phyloP scores from a whole-genome alignment of 1,140 invertebrate genomes.

The Pseudachorutes palmiensis region DNA sequence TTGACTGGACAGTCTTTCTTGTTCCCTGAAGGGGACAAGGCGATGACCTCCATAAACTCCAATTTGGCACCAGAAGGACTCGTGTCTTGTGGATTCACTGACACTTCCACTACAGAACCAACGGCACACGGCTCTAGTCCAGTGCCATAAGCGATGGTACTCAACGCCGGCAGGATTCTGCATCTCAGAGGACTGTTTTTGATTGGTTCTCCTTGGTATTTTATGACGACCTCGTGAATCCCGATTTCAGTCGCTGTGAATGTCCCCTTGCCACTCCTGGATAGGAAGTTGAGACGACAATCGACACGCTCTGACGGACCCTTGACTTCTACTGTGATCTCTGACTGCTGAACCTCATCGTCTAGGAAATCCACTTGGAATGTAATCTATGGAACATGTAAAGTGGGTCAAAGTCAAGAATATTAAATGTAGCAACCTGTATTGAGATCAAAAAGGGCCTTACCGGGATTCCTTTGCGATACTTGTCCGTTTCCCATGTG shows the following conservation, averaged over 20 bases:
- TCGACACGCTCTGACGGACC: constrained; percentile 59
- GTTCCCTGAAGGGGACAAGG: constrained; percentile 75
- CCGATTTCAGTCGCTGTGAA: constrained; percentile 84
- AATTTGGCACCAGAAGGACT: constrained; percentile 54
- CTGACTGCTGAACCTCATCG: constrained; percentile 64
- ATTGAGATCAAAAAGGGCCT: not conserved
- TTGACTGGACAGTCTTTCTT: constrained; percentile 61
- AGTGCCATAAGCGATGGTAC: constrained; percentile 67
- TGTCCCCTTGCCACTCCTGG: constrained; percentile 60
- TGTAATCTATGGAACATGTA: constrained; percentile 68
- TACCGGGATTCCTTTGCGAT: constrained; percentile 32
- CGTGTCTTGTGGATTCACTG: constrained; percentile 63
- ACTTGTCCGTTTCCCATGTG: constrained; percentile 44
- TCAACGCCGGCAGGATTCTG: constrained; percentile 71
- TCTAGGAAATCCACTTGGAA: constrained; percentile 70
- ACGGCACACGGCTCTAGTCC: constrained; percentile 90
- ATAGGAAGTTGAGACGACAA: constrained; percentile 56
- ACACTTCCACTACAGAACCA: constrained; percentile 87
- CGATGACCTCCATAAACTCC: constrained; percentile 77
- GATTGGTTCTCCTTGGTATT: constrained; percentile 56
- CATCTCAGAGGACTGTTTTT: constrained; percentile 64
- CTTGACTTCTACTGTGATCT: constrained; percentile 72
- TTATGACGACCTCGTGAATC: constrained; percentile 75
- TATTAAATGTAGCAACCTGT: not conserved
- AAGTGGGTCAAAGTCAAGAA: constrained; percentile 5